Evolutionary conservation across 2,888 invertebrate genomes (phyloP), one percentile per base, ranked within the genome.

Genomic region (Melinaea menophilus): DNA sequence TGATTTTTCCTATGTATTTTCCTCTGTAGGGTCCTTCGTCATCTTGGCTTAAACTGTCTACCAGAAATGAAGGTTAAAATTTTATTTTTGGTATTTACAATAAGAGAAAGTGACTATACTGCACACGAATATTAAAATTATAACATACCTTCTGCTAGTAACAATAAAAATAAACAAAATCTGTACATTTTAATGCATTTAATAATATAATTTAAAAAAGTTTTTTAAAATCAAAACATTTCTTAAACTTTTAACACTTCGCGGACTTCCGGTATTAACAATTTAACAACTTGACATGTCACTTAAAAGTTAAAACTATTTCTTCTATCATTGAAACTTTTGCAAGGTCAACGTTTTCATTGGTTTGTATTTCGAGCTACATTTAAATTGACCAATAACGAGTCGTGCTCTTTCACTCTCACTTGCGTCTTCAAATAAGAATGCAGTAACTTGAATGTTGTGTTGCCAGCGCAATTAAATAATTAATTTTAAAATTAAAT

Each of bases 1-100:
- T 97, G 55, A 98, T 86, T 85, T 95, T 95, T 5, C 97, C 97
- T 63, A 98, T 88, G 73, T 93, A 93, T 84, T 95, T 95, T 58
- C 97, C 97, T 65, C 91, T 92, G 79, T 96, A 96, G 4, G 94
- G 94, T 0, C 94, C 95, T 47, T 94, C 93, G 55, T 94, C 94
- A 60, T 95, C 94, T 72, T 92, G 89, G n/a, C 88, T 81, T 56
- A 71, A 76, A 67, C 84, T 82, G 62, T 80, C 90, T 90, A 80
- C 35, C 86, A 86, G 1, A 51, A 51, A 7, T 9, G 7, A 31
- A 31, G 31, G 22, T 60, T 65, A 63, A 51, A 64, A 71, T 59
- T 13, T 34, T 59, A 57, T 47, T 46, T 33, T 46, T 33, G 5
- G 56, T 48, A 22, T 48, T 13, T 56, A 35, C 61, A n/a, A 56